Conservation (phyloP, 2,797 vertebrate genomes). For the Periparus ater region DNA sequence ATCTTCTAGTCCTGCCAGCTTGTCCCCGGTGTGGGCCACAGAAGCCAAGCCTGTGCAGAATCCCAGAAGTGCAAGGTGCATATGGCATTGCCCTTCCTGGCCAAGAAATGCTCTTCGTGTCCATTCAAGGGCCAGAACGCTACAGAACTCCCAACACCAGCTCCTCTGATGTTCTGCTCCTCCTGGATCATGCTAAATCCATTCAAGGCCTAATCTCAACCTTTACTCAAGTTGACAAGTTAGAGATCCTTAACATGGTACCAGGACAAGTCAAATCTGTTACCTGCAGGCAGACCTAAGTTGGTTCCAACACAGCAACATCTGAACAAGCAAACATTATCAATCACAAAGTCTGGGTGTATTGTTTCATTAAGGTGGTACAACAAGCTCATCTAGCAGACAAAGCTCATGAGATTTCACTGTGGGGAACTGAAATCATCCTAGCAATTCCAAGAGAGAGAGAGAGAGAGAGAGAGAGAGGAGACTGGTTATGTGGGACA, state of each 20-base stretch:
- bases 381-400: constrained; percentile 62
- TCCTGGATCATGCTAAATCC: constrained; percentile 37
- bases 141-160: constrained; percentile 31
- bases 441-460: constrained; percentile 19
- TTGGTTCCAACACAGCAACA: constrained; percentile 53
- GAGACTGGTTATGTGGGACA: constrained; percentile 29
- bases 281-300: constrained; percentile 51
- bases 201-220: constrained; percentile 46
- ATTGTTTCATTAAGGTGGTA: constrained; percentile 54
- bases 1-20: constrained; percentile 44
- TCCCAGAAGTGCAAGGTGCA: constrained; percentile 53
- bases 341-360: constrained; percentile 56
- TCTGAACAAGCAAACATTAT: constrained; percentile 48
- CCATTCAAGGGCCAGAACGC: constrained; percentile 30
- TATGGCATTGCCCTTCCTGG: constrained; percentile 55
- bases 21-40: background rate
- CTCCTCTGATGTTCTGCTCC: constrained; percentile 50
- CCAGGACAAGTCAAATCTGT: constrained; percentile 28
- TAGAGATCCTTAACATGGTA: constrained; percentile 28
- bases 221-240: constrained; percentile 19
- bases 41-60: constrained; percentile 43
- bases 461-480: background rate
- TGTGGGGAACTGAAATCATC: constrained; percentile 49
- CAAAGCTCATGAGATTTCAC: constrained; percentile 56
- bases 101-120: constrained; percentile 3